Evolutionary conservation across 2,113 vertebrate species (phyloP).

Genomic region (Chionis minor): DNA sequence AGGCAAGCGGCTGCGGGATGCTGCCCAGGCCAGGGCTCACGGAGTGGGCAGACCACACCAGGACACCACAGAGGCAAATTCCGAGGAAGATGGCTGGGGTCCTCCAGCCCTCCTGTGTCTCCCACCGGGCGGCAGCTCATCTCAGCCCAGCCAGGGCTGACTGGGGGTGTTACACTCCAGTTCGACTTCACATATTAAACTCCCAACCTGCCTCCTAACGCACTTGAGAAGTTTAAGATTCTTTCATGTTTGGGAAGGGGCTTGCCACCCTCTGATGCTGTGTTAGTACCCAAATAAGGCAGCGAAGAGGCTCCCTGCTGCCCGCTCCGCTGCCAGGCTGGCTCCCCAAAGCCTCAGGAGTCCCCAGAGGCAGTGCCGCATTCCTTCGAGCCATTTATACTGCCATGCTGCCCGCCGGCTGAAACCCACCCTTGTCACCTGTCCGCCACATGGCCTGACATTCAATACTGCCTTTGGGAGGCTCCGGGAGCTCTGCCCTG

Average conservation of each 20-base stretch:
- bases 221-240: not conserved
- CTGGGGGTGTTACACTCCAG: not conserved
- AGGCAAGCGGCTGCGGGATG: not conserved
- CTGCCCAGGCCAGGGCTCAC: not conserved
- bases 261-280: not conserved
- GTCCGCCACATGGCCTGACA: constrained; percentile 39
- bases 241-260: not conserved
- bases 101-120: no score
- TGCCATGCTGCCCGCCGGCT: not conserved
- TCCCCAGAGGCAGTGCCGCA: not conserved
- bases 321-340: not conserved
- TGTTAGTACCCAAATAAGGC: not conserved
- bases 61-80: accelerated
- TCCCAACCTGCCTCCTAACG: not conserved
- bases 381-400: constrained; percentile 19
- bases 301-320: not conserved
- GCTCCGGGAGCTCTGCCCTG: not conserved
- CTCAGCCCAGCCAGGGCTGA: not conserved
- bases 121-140: not conserved
- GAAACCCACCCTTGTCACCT: constrained; percentile 41
- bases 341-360: not conserved
- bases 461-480: not conserved
- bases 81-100: not conserved
- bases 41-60: accelerated
- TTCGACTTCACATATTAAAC: not conserved